These are phyloP conservation scores for crab-eating macaque (Macaca fascicularis) DNA, from an alignment of 2,113 vertebrate genomes.

Conservation along the genomic window DNA sequence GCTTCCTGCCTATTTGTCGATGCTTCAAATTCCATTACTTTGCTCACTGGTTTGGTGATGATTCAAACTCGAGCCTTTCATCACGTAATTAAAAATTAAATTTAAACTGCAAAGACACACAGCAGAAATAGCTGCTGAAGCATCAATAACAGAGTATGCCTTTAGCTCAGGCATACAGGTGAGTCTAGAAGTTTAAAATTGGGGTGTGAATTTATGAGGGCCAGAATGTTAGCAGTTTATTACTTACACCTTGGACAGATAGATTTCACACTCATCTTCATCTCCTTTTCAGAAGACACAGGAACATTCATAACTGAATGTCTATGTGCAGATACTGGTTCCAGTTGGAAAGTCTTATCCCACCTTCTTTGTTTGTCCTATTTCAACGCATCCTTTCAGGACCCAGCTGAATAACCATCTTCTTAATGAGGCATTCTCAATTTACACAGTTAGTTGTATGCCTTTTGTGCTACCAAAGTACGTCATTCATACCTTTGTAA, in stretches of 20 bases:
- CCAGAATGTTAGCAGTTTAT: background rate
- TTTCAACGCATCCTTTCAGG: background rate
- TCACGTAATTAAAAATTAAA: conserved; percentile 23
- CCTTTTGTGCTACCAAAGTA: background rate
- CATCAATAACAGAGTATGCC: background rate
- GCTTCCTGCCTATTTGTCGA: background rate
- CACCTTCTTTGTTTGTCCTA: background rate
- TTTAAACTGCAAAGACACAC: background rate
- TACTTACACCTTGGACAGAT: background rate
- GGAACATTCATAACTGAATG: background rate
- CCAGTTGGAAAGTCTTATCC: background rate
- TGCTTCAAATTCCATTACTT: background rate
- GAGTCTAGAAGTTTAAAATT: background rate
- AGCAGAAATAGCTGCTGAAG: background rate
- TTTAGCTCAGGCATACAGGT: background rate
- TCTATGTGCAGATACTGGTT: background rate
- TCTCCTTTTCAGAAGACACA: background rate
- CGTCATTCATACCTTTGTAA: background rate
- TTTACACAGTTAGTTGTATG: background rate
- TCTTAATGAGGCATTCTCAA: background rate
- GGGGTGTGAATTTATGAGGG: background rate
- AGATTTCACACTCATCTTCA: background rate
- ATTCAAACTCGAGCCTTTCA: background rate
- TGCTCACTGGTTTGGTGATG: background rate
- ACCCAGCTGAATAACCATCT: background rate